These are phyloP conservation scores for Stenopsyche tienmushanensis DNA, from an alignment of 1,140 invertebrate species.

Conservation along the genomic window DNA sequence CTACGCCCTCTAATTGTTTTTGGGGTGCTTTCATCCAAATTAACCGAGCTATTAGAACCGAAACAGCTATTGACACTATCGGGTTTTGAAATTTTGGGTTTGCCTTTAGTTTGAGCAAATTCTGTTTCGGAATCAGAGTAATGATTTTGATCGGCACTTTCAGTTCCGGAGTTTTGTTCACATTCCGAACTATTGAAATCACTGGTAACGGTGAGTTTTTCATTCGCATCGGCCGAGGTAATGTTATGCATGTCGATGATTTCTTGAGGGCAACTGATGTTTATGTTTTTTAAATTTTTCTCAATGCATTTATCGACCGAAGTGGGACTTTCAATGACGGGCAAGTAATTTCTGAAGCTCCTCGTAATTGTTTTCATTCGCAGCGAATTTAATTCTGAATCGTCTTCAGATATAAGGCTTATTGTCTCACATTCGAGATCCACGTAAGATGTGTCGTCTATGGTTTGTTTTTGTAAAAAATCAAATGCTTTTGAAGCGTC, in stretches of 20 bases:
- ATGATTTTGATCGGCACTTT: slow-evolving; percentile 39
- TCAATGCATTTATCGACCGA: slow-evolving; percentile 53
- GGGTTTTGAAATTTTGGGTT: slow-evolving; percentile 64
- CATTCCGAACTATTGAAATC: slow-evolving; percentile 51
- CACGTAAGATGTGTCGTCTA: slow-evolving; percentile 24
- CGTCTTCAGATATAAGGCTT: slow-evolving; percentile 64
- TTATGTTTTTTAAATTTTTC: slow-evolving; percentile 53
- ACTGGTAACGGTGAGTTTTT: slow-evolving; percentile 47
- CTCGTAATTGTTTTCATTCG: slow-evolving; percentile 52
- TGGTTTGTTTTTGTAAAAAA: slow-evolving; percentile 24
- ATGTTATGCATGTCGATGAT: not conserved
- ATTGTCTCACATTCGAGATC: slow-evolving; percentile 63
- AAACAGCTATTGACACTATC: slow-evolving; percentile 46
- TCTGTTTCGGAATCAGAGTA: slow-evolving; percentile 52
- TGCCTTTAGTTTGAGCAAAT: slow-evolving; percentile 45
- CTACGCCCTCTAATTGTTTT: slow-evolving; percentile 76
- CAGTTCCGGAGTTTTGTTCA: slow-evolving; percentile 58
- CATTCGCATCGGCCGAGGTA: slow-evolving; percentile 31
- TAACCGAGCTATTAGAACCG: slow-evolving; percentile 50
- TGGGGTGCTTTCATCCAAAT: slow-evolving; percentile 47
- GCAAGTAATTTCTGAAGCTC: slow-evolving; percentile 52
- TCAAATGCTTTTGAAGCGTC: slow-evolving; percentile 23
- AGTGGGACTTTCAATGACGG: slow-evolving; percentile 51
- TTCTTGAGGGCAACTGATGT: not conserved
- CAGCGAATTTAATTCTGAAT: slow-evolving; percentile 55